Conservation (phyloP, 2,888 invertebrate genomes). For the Girardia tigrina region DNA sequence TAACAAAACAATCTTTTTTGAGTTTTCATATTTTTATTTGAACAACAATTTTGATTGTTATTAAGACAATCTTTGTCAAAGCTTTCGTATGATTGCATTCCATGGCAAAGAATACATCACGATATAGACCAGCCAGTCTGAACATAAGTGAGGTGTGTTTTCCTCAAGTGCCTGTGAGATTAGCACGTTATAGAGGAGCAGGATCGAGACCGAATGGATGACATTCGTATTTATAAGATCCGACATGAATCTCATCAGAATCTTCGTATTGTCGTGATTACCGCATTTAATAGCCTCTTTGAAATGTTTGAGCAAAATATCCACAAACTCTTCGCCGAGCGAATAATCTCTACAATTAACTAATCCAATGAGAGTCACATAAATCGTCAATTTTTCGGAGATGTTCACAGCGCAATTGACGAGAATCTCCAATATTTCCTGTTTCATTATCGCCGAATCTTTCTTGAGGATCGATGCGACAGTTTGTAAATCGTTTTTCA, state of each 20-base stretch:
- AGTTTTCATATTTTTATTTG: too few relatives aligned
- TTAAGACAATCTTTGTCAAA: too few relatives aligned
- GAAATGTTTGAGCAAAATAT: not conserved
- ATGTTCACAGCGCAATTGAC: not conserved
- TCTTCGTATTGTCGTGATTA: not conserved
- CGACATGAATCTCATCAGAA: slow-evolving; percentile 15
- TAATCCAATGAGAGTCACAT: not conserved
- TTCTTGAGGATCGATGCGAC: not conserved
- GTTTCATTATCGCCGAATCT: not conserved
- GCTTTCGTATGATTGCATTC: too few relatives aligned
- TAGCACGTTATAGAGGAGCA: not conserved
- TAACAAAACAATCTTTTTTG: too few relatives aligned
- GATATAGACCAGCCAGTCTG: not conserved
- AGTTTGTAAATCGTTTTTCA: not conserved
- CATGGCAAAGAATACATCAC: slow-evolving; percentile 3
- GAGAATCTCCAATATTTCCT: not conserved
- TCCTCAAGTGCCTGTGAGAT: not conserved
- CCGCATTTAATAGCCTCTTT: not conserved
- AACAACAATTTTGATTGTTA: too few relatives aligned
- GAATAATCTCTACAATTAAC: slow-evolving; percentile 12
- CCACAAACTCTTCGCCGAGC: not conserved
- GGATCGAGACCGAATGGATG: not conserved
- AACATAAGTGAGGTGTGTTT: not conserved
- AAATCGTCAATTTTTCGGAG: not conserved
- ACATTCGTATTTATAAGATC: not conserved